These are phyloP conservation scores for Arctocebus calabarensis DNA, from an alignment of 2,797 vertebrate species.

Conservation along the genomic window DNA sequence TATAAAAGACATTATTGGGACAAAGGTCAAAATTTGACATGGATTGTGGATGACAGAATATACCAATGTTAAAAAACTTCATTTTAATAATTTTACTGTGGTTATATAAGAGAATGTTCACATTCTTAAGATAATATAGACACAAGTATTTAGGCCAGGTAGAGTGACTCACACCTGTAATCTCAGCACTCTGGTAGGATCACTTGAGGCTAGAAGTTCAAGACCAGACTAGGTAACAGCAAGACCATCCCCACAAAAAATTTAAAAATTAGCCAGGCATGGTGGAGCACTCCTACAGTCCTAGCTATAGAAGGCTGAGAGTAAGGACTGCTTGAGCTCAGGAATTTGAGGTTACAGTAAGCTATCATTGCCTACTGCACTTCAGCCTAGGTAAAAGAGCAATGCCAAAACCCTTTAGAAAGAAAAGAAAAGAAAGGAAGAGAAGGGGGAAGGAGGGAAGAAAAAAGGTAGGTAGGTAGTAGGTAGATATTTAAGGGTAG, in stretches of 20 bases:
- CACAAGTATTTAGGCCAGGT: neutral
- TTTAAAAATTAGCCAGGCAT: neutral
- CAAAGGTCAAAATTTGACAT: constrained; percentile 10
- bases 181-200: neutral
- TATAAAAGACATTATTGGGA: neutral
- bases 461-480: no score
- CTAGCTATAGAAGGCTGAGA: neutral
- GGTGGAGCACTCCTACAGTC: neutral
- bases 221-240: neutral
- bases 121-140: neutral
- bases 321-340: neutral
- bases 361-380: neutral
- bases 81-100: constrained; percentile 4
- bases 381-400: neutral
- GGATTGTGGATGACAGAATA: neutral
- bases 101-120: neutral
- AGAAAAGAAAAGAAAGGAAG: neutral
- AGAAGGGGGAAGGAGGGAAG: neutral
- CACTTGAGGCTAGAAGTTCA: neutral
- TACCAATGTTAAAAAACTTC: neutral
- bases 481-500: neutral
- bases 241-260: neutral
- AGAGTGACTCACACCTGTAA: neutral
- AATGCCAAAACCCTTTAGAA: neutral
- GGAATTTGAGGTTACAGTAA: neutral